A percentile compares a stretch with the other conserved stretches of the same genome.
phyloP scores from a whole-genome alignment of 2,113 vertebrate species.

The Cavia aperea region DNA sequence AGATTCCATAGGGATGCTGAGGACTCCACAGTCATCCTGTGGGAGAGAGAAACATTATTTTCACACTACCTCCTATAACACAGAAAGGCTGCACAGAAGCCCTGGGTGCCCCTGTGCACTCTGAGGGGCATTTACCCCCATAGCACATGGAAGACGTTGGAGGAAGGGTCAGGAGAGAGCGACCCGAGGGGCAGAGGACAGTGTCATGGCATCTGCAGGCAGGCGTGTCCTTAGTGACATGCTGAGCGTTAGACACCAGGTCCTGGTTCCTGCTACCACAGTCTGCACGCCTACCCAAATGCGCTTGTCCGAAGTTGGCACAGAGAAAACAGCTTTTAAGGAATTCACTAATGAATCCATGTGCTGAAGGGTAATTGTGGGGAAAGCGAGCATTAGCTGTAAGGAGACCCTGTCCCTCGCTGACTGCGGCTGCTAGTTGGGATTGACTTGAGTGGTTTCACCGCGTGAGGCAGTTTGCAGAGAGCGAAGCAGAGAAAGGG shows the following conservation, averaged over 20 bases:
- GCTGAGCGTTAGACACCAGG: neutral
- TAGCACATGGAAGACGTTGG: no score
- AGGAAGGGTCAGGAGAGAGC: no score
- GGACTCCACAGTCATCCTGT: neutral
- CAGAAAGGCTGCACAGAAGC: neutral
- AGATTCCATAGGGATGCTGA: neutral
- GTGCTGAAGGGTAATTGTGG: slow-evolving; percentile 10
- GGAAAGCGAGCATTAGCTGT: neutral
- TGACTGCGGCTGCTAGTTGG: neutral
- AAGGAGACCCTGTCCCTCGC: neutral
- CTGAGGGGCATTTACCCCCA: neutral
- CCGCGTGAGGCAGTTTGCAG: neutral
- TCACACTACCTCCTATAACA: neutral
- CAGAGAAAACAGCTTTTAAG: slow-evolving; percentile 31
- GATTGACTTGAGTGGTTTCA: neutral
- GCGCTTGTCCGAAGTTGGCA: neutral
- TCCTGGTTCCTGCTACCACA: neutral
- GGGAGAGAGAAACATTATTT: neutral
- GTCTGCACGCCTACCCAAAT: neutral
- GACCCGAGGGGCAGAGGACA: neutral
- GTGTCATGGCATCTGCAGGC: neutral
- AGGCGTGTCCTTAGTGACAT: neutral
- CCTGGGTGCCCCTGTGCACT: neutral
- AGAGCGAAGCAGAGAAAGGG: neutral
- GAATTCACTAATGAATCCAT: slow-evolving; percentile 14